A percentile compares a stretch with the other conserved stretches of the same genome.
Evolutionary conservation across 1,140 invertebrate genomes (phyloP).

Genomic region (Globodera rostochiensis): DNA sequence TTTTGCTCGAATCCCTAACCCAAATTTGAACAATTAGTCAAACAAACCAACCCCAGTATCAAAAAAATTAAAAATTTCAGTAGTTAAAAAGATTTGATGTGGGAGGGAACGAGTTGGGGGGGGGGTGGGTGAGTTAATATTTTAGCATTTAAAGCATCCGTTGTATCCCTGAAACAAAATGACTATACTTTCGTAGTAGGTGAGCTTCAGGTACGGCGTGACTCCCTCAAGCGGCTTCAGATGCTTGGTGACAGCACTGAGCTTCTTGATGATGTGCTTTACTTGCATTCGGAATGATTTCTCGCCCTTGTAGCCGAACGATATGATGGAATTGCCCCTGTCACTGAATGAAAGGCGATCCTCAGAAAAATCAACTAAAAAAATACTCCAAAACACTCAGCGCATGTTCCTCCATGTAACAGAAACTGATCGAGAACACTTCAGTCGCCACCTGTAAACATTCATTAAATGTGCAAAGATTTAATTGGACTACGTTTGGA

Average conservation of each 20-base stretch:
- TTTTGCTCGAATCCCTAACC: too few relatives aligned
- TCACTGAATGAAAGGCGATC: constrained; percentile 22
- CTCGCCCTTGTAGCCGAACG: constrained; percentile 32
- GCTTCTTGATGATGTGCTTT: constrained; percentile 29
- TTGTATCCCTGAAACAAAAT: too few relatives aligned
- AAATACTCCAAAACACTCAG: constrained; percentile 24
- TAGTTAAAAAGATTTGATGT: too few relatives aligned
- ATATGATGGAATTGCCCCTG: constrained; percentile 25
- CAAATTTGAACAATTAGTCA: too few relatives aligned
- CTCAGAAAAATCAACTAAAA: background rate
- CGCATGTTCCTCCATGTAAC: constrained; percentile 14
- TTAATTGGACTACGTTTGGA: constrained; percentile 5
- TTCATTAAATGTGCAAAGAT: background rate
- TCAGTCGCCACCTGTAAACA: constrained; percentile 25
- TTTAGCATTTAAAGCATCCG: too few relatives aligned
- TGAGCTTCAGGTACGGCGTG: constrained; percentile 28
- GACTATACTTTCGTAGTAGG: constrained; percentile 33
- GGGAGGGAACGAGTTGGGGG: too few relatives aligned
- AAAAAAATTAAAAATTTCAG: too few relatives aligned
- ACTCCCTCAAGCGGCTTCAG: background rate
- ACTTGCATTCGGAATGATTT: constrained; percentile 26
- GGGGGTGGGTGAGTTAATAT: too few relatives aligned
- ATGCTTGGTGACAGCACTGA: constrained; percentile 10
- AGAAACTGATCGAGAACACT: constrained; percentile 27
- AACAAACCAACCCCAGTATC: too few relatives aligned